A percentile compares a stretch with the other conserved stretches of the same genome.
phyloP scores from a whole-genome alignment of 2,888 invertebrate genomes.

The Perithous albicinctus region DNA sequence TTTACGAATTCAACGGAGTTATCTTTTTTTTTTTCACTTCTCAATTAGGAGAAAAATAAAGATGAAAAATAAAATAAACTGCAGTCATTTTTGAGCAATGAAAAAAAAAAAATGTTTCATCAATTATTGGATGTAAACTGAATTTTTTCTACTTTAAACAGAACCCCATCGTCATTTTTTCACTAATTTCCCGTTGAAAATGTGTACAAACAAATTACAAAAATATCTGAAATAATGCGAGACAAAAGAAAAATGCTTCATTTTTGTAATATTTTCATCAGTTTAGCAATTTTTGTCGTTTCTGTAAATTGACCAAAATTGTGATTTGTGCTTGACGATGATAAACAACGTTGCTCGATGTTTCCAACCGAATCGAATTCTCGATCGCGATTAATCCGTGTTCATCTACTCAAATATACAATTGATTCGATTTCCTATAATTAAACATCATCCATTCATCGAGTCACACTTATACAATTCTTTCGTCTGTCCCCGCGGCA shows the following conservation, averaged over 20 bases:
- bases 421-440: slow-evolving; percentile 52
- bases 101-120: too few species aligned
- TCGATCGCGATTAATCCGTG: slow-evolving; percentile 37
- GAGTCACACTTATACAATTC: slow-evolving; percentile 45
- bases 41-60: too few species aligned
- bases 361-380: slow-evolving; percentile 28
- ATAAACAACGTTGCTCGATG: slow-evolving; percentile 5
- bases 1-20: too few species aligned
- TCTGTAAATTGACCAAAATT: neutral
- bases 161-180: too few species aligned
- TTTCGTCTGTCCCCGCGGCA: slow-evolving; percentile 30
- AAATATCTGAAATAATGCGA: too few species aligned
- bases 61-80: too few species aligned
- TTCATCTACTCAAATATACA: slow-evolving; percentile 55
- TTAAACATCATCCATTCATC: slow-evolving; percentile 42
- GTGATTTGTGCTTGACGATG: neutral
- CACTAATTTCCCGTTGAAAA: too few species aligned
- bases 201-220: too few species aligned
- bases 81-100: too few species aligned
- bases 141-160: too few species aligned
- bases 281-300: neutral
- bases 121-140: too few species aligned
- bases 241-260: neutral
- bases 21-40: too few species aligned
- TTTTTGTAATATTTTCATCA: neutral